Percentiles rank a stretch among this genome's conserved stretches.
Conservation (phyloP, 2,113 vertebrate genomes). For the Malurus elegans region DNA sequence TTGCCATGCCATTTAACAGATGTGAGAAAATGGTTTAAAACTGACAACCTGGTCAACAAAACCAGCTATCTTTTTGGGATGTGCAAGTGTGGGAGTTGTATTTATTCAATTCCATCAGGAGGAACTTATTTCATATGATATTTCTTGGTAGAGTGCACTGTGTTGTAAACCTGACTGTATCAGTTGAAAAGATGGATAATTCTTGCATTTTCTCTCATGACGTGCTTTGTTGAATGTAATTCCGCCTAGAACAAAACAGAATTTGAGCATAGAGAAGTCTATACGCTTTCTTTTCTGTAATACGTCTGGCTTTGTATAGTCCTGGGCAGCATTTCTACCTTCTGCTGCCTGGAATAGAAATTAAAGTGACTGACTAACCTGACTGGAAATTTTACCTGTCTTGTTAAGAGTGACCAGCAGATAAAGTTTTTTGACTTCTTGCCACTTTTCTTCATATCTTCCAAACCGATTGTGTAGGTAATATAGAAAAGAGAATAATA, state of each 20-base stretch:
- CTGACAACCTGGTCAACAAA: background rate
- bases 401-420: background rate
- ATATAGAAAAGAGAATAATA: background rate
- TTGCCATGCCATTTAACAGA: background rate
- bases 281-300: background rate
- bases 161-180: background rate
- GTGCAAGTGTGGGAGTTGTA: background rate
- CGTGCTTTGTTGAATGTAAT: background rate
- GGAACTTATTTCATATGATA: background rate
- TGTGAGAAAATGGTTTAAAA: background rate
- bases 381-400: background rate
- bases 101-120: background rate
- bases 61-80: background rate
- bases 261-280: background rate
- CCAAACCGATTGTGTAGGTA: background rate
- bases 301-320: background rate
- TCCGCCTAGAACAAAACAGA: background rate
- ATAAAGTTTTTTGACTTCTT: background rate
- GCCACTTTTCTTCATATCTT: background rate
- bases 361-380: background rate
- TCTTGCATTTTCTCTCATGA: background rate
- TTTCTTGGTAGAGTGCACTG: background rate
- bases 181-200: background rate
- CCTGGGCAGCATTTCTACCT: background rate
- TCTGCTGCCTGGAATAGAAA: background rate